Base-by-base conservation (phyloP, 2,888 invertebrate genomes). In the Theristus sp. region DNA sequence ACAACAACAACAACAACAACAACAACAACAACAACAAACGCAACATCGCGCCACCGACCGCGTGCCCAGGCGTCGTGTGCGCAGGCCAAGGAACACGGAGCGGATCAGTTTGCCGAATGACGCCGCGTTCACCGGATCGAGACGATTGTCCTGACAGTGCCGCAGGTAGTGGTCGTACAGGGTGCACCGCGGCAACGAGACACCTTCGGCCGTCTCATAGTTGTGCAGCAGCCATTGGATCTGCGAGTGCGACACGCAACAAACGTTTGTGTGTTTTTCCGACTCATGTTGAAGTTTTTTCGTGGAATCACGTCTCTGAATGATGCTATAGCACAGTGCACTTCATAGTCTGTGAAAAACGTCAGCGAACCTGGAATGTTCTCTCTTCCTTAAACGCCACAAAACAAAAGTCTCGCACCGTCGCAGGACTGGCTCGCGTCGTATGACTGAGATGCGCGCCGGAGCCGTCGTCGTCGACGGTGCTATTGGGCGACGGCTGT, bases 71-170 rank as follows among this genome's bases (percentile, higher is more conserved):
- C 98, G 82, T 67, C 91, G 80, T 24, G 98, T 98, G 65, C 93
- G 81, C 69, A 98, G 81, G 25, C 96, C 96, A 67, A 93, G 81
- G 80, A 99, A 98, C 64, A 98, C 96, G 1, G 94, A 93, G 63
- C 98, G 84, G 72, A 98, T 98, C 53, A 98, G 82, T 78, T 99
- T 98, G 64, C 98, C 98, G 80, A 99, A 99, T 46, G 93, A 94
- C 13, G 98, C 98, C 49, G 96, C 94, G 80, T 99, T 99, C 65
- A 99, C 94, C 0, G 98, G 94, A 75, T 96, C 96, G 66, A 98
- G 80, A 74, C 89, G 90, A 75, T 89, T 84, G 62, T 80, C 79
- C 56, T 72, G 71, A 68, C 96, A 99, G 77, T 99, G 96, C 27
- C 89, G 84, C 70, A 93, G 82, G 77, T 98, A 98, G 78, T 98